Conservation (phyloP, 2,113 vertebrate genomes). For the Xenotilapia longispinis region DNA sequence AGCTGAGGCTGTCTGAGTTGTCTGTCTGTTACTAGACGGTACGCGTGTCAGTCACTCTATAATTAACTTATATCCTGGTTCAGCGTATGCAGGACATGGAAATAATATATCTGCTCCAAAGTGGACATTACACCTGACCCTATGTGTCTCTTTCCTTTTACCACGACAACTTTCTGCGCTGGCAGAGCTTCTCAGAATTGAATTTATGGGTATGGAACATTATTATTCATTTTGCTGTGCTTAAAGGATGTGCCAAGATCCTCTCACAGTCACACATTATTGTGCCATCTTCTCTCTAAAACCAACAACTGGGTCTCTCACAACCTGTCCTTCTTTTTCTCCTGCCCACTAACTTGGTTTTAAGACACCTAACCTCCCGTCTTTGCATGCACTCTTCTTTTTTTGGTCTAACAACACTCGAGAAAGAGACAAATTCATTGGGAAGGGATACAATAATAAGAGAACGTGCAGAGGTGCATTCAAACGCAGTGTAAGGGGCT, state of each 20-base stretch:
- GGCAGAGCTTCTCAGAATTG: slow-evolving; percentile 99
- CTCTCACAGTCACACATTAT: slow-evolving; percentile 69
- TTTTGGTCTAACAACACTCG: background rate
- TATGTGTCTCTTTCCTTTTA: slow-evolving; percentile 73
- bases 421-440: background rate
- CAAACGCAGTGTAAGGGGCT: background rate
- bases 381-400: slow-evolving; percentile 42
- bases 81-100: slow-evolving; percentile 39
- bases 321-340: slow-evolving; percentile 56
- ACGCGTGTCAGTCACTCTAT: slow-evolving; percentile 45
- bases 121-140: slow-evolving; percentile 69
- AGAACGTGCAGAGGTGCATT: background rate
- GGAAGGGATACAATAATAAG: background rate
- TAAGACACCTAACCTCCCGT: slow-evolving; percentile 40
- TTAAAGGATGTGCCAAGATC: slow-evolving; percentile 73
- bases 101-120: slow-evolving; percentile 60
- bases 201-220: slow-evolving; percentile 98
- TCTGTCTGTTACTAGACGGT: slow-evolving; percentile 73
- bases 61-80: slow-evolving; percentile 40
- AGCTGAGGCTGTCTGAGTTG: slow-evolving; percentile 73
- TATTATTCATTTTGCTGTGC: slow-evolving; percentile 78
- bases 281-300: slow-evolving; percentile 62
- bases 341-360: slow-evolving; percentile 56
- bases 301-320: slow-evolving; percentile 59
- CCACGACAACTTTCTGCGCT: slow-evolving; percentile 85